These are phyloP conservation scores for Tenthredo amoena DNA, from an alignment of 2,888 invertebrate genomes.

Conservation along the genomic window DNA sequence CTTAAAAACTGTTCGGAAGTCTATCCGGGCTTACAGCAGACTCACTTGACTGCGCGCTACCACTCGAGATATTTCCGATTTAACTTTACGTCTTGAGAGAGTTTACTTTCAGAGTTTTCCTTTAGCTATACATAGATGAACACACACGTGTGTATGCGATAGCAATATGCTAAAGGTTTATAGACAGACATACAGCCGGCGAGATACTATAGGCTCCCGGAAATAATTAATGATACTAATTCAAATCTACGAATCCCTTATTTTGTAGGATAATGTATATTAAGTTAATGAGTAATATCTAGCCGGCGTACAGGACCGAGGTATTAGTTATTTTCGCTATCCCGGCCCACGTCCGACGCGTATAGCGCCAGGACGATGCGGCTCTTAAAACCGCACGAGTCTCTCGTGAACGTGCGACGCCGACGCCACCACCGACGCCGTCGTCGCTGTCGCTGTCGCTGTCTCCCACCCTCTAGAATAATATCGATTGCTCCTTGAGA, in stretches of 20 bases:
- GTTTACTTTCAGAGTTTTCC: conserved; percentile 26
- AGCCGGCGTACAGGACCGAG: neutral
- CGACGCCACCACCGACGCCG: conserved; percentile 38
- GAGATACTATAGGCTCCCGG: neutral
- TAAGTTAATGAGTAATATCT: neutral
- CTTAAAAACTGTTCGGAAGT: conserved; percentile 5
- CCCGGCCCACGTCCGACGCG: conserved; percentile 14
- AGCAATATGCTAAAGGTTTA: neutral
- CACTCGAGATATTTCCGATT: conserved; percentile 30
- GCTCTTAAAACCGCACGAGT: conserved; percentile 39
- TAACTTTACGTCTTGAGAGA: conserved; percentile 15
- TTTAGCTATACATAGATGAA: neutral
- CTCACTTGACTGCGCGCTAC: conserved; percentile 7
- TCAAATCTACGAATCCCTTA: neutral
- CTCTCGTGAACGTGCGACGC: conserved; percentile 18
- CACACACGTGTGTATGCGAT: neutral
- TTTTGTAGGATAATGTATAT: neutral
- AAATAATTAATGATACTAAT: neutral
- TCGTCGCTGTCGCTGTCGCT: neutral
- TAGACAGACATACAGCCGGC: neutral
- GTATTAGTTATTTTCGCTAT: neutral
- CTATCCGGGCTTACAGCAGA: neutral
- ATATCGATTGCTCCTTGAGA: conserved; percentile 43
- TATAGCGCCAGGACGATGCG: conserved; percentile 39
- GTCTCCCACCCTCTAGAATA: conserved; percentile 14